Evolutionary conservation across 2,888 invertebrate species (phyloP).

Genomic region (Diaprepes abbreviatus): DNA sequence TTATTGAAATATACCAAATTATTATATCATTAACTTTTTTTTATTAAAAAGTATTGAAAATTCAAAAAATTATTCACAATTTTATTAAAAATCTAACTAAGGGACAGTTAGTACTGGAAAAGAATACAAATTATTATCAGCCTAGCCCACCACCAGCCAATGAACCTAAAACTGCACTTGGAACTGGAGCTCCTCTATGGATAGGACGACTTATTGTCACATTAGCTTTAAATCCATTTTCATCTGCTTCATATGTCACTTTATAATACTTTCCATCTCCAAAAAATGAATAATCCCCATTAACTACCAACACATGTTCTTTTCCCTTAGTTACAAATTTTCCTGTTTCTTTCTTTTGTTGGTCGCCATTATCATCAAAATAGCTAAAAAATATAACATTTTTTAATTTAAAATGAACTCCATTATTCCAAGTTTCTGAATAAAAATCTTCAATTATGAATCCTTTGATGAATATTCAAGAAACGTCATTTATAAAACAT

Average conservation of each 20-base stretch:
- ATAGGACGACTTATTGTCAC: neutral
- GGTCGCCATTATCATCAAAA: neutral
- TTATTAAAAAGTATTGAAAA: no score
- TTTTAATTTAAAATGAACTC: no score
- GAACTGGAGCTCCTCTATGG: neutral
- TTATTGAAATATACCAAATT: no score
- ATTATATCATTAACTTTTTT: no score
- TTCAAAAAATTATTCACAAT: no score
- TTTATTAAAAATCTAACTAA: no score
- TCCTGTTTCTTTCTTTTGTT: constrained; percentile 9
- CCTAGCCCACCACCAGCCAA: constrained; percentile 58
- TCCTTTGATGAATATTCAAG: no score
- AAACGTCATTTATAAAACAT: no score
- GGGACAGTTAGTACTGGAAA: no score
- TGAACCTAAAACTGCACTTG: constrained; percentile 57
- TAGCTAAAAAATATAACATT: no score
- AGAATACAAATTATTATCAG: constrained; percentile 22
- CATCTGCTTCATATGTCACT: constrained; percentile 71
- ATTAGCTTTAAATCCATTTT: constrained; percentile 66
- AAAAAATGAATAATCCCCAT: neutral
- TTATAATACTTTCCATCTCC: constrained; percentile 70
- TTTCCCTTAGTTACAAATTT: neutral
- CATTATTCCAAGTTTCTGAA: no score
- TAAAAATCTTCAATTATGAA: no score
- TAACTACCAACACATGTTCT: neutral